A percentile compares a stretch with the other conserved stretches of the same genome.
Conservation (phyloP, 2,113 vertebrate species). For the Petromus typicus region DNA sequence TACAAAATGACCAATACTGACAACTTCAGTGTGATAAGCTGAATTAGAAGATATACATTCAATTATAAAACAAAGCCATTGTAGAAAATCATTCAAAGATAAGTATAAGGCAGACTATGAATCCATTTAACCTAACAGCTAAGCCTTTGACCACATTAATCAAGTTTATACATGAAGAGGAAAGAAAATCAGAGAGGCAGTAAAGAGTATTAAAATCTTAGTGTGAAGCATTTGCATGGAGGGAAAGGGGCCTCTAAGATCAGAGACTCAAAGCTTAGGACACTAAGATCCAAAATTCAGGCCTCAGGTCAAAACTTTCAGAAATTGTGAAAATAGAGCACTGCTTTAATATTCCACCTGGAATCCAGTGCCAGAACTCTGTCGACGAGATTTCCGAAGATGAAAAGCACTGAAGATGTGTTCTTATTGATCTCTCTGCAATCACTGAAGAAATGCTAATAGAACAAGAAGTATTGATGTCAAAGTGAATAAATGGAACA, state of each 20-base stretch:
- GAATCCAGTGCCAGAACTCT: neutral
- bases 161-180: neutral
- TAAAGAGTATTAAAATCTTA: neutral
- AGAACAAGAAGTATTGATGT: conserved; percentile 50
- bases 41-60: neutral
- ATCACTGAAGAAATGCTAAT: conserved; percentile 57
- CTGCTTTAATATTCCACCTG: conserved; percentile 26
- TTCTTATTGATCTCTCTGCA: conserved; percentile 57
- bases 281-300: neutral
- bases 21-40: neutral
- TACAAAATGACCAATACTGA: neutral
- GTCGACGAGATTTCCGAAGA: conserved; percentile 41
- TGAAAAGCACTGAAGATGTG: conserved; percentile 2
- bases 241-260: neutral
- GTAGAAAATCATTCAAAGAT: neutral
- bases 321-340: neutral
- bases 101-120: neutral
- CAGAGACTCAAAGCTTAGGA: neutral
- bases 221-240: neutral
- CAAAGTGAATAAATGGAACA: conserved; percentile 56
- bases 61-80: neutral
- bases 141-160: neutral
- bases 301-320: neutral
- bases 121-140: neutral
- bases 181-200: neutral